These are phyloP conservation scores for Heliconius aoede DNA, from an alignment of 2,888 invertebrate species.

Conservation along the genomic window DNA sequence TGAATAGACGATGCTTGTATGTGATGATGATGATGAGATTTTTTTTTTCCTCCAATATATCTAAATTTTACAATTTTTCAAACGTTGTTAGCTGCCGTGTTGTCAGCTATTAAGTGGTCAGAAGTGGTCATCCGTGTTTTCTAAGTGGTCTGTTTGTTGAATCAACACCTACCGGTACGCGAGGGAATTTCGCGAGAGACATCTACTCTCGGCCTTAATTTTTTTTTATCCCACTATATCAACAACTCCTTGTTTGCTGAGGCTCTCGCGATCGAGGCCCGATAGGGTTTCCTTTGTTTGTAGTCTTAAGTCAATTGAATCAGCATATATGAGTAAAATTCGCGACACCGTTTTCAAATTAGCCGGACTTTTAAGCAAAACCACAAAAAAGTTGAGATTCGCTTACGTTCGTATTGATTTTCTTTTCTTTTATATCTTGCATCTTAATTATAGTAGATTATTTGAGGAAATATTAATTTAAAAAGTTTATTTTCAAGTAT, in stretches of 20 bases:
- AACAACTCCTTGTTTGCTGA: slow-evolving; percentile 66
- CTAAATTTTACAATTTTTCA: not conserved
- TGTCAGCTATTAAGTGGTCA: slow-evolving; percentile 67
- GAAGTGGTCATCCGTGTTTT: slow-evolving; percentile 75
- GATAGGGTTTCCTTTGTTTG: slow-evolving; percentile 72
- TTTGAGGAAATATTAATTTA: not conserved
- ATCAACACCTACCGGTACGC: slow-evolving; percentile 75
- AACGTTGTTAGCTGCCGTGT: slow-evolving; percentile 48
- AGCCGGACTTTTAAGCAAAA: slow-evolving; percentile 43
- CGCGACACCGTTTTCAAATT: slow-evolving; percentile 50
- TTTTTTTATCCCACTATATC: slow-evolving; percentile 67
- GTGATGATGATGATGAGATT: not conserved
- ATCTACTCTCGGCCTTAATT: slow-evolving; percentile 68
- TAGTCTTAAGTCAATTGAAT: slow-evolving; percentile 64
- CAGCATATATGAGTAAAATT: slow-evolving; percentile 45
- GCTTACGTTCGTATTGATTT: slow-evolving; percentile 16
- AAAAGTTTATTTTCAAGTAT: not conserved
- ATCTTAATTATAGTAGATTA: not conserved
- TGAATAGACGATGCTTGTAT: slow-evolving; percentile 2
- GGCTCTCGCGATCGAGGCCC: slow-evolving; percentile 76
- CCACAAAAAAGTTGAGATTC: slow-evolving; percentile 33
- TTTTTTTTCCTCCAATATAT: not conserved
- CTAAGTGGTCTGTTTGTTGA: slow-evolving; percentile 70
- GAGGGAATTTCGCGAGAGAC: slow-evolving; percentile 71
- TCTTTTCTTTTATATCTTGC: slow-evolving; percentile 10